Percentiles rank a stretch among this genome's conserved stretches.
Conservation (phyloP, 2,888 invertebrate genomes). For the Amphipyra berbera region DNA sequence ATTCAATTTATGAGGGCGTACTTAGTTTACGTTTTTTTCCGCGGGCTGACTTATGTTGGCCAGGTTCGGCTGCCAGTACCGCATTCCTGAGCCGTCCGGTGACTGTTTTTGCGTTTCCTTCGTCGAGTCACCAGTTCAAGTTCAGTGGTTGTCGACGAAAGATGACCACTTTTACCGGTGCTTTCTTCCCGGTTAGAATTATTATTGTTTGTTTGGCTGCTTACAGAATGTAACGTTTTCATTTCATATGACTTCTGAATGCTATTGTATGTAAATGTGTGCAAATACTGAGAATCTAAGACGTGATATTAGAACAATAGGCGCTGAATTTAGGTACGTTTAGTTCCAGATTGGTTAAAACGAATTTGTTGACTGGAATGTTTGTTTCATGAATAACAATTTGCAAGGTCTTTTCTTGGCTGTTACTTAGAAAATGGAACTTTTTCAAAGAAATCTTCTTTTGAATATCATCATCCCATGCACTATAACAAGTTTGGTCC, state of each 20-base stretch:
- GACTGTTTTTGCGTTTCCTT: slow-evolving; percentile 78
- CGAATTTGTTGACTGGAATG: slow-evolving; percentile 14
- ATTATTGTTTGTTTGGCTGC: slow-evolving; percentile 7
- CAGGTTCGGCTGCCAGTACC: slow-evolving; percentile 51
- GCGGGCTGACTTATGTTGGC: slow-evolving; percentile 13
- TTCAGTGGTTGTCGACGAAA: slow-evolving; percentile 57
- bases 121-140: slow-evolving; percentile 60
- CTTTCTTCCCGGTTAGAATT: slow-evolving; percentile 41
- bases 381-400: slow-evolving; percentile 33
- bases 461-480: no score
- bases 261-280: slow-evolving; percentile 54
- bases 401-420: slow-evolving; percentile 3
- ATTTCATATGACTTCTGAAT: slow-evolving; percentile 29
- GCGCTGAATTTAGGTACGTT: slow-evolving; percentile 24
- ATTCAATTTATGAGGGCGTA: slow-evolving; percentile 8
- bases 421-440: slow-evolving; percentile 1
- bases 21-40: slow-evolving; percentile 37
- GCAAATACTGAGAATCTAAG: slow-evolving; percentile 43
- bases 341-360: slow-evolving; percentile 15
- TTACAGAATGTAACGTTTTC: slow-evolving; percentile 19
- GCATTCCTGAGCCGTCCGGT: slow-evolving; percentile 75
- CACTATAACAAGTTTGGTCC: no score
- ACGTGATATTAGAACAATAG: slow-evolving; percentile 41
- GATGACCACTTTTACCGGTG: slow-evolving; percentile 76
- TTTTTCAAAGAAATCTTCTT: no score